Percentiles rank a stretch among this genome's conserved stretches.
Evolutionary conservation across 2,797 vertebrate genomes (phyloP).

Genomic region (Tapera naevia): DNA sequence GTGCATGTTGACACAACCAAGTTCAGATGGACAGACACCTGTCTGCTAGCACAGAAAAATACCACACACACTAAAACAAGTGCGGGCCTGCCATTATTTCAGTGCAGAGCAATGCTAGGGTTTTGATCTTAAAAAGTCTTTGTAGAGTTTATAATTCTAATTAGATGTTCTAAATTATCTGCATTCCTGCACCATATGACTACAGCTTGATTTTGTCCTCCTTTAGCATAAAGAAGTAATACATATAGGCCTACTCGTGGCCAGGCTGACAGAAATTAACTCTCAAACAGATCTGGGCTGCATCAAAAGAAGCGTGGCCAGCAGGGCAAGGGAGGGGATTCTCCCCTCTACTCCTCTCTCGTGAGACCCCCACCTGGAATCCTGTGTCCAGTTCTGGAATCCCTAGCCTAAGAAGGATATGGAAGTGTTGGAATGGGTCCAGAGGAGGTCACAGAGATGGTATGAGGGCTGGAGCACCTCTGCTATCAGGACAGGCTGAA

Average conservation of each 20-base stretch:
- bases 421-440: too few relatives aligned
- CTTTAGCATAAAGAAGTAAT: background rate
- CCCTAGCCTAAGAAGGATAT: too few relatives aligned
- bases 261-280: background rate
- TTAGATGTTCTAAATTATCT: background rate
- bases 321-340: too few relatives aligned
- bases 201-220: background rate
- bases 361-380: too few relatives aligned
- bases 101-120: fast-evolving
- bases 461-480: too few relatives aligned
- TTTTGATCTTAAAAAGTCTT: fast-evolving
- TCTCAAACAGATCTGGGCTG: background rate
- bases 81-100: fast-evolving
- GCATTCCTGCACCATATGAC: fast-evolving
- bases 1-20: fast-evolving
- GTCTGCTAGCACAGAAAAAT: background rate
- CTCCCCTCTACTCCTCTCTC: too few relatives aligned
- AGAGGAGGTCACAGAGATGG: too few relatives aligned
- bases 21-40: fast-evolving
- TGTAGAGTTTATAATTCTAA: fast-evolving
- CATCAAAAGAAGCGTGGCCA: too few relatives aligned
- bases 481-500: too few relatives aligned
- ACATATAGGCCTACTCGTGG: fast-evolving
- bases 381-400: too few relatives aligned
- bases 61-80: fast-evolving